These are phyloP conservation scores for Agapornis canus DNA, from an alignment of 2,797 vertebrate genomes.

Conservation along the genomic window DNA sequence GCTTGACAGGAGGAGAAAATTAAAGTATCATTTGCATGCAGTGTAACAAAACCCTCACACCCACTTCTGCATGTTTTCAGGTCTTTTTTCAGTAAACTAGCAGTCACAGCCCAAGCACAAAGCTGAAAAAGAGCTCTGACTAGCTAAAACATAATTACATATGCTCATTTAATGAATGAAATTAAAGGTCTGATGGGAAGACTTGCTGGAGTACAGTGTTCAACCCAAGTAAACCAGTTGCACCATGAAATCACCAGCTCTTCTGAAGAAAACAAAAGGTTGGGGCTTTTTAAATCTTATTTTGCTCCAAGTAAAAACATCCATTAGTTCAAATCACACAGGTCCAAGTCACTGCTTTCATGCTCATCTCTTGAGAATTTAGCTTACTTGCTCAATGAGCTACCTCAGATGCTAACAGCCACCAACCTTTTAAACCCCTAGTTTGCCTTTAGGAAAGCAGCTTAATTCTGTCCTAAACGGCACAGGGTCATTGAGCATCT, in stretches of 20 bases:
- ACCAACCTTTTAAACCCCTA: background rate
- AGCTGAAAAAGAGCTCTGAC: background rate
- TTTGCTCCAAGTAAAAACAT: conserved; percentile 29
- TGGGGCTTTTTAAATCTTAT: background rate
- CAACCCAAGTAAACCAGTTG: background rate
- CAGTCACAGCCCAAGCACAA: background rate
- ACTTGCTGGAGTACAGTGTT: background rate
- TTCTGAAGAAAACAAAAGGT: background rate
- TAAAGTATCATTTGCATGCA: background rate
- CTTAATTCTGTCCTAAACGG: background rate
- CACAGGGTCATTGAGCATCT: background rate
- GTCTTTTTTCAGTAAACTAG: background rate
- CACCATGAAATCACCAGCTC: background rate
- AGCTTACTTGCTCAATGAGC: background rate
- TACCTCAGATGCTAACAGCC: background rate
- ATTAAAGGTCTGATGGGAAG: background rate
- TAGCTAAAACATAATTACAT: background rate
- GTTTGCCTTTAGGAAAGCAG: background rate
- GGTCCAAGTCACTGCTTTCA: background rate
- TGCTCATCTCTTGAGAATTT: background rate
- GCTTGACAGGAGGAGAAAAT: background rate
- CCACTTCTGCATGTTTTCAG: background rate
- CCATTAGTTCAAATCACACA: background rate
- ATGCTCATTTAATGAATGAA: background rate
- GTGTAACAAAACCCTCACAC: background rate